Conservation (phyloP, 2,113 vertebrate genomes). For the Recurvirostra avosetta region DNA sequence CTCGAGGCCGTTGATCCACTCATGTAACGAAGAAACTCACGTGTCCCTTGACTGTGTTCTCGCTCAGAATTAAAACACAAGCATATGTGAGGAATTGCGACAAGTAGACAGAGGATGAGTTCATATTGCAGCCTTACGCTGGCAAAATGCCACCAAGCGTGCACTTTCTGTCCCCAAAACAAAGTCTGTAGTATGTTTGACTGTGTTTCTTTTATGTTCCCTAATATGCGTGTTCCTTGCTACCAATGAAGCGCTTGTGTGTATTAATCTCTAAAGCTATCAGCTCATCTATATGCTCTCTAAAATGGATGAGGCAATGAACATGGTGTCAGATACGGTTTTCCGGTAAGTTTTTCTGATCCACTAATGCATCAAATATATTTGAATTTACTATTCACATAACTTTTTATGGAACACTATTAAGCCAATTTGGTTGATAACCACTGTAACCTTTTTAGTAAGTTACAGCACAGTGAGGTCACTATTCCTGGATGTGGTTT, state of each 20-base stretch:
- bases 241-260: background rate
- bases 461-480: conserved; percentile 23
- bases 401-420: conserved; percentile 62
- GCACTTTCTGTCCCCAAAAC: background rate
- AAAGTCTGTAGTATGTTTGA: background rate
- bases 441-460: conserved; percentile 39
- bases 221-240: background rate
- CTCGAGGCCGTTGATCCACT: background rate
- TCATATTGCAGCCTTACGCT: background rate
- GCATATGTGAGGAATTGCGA: too few species aligned
- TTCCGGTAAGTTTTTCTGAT: conserved; percentile 50
- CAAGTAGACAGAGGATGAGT: background rate
- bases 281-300: background rate
- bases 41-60: background rate
- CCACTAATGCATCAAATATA: conserved; percentile 54
- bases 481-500: conserved; percentile 52
- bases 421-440: conserved; percentile 35
- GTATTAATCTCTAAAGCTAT: background rate
- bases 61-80: background rate
- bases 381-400: conserved; percentile 56
- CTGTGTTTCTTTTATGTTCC: background rate
- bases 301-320: conserved; percentile 49
- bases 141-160: background rate
- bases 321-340: conserved; percentile 24
- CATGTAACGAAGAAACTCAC: background rate